These are phyloP conservation scores for Enhydra lutris DNA, from an alignment of 2,113 vertebrate species.

Conservation along the genomic window DNA sequence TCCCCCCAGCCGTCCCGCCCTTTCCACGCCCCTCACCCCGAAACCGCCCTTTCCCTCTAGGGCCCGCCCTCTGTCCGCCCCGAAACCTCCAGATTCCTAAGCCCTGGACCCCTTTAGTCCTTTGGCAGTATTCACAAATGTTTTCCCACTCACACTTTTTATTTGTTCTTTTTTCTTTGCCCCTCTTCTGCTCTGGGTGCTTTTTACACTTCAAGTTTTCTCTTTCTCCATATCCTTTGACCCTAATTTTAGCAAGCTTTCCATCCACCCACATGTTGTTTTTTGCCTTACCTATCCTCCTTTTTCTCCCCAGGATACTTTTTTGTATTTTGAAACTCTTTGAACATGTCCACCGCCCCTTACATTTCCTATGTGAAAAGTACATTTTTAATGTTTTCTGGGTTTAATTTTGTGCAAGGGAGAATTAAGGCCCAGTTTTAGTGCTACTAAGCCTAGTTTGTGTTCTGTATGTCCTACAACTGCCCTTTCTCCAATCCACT, in stretches of 20 bases:
- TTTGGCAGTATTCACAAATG: neutral
- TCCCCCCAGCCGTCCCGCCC: slow-evolving; percentile 46
- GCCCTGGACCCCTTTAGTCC: neutral
- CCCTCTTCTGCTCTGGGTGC: neutral
- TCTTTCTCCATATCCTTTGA: neutral
- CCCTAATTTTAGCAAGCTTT: slow-evolving; percentile 63
- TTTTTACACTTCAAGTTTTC: slow-evolving; percentile 4
- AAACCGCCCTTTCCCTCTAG: slow-evolving; percentile 64
- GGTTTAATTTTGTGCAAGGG: slow-evolving; percentile 3
- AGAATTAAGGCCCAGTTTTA: slow-evolving; percentile 14
- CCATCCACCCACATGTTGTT: slow-evolving; percentile 23
- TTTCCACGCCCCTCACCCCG: slow-evolving; percentile 72
- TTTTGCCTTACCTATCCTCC: neutral
- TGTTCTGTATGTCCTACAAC: neutral
- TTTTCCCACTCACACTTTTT: neutral
- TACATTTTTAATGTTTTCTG: neutral
- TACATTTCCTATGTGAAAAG: neutral
- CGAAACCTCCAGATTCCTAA: neutral
- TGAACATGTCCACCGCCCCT: neutral
- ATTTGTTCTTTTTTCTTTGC: neutral
- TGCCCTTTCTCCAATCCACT: neutral
- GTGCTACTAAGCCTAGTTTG: neutral
- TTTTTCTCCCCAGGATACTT: slow-evolving; percentile 33
- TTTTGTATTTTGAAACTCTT: slow-evolving; percentile 17
- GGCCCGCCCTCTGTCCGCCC: slow-evolving; percentile 13